phyloP scores from a whole-genome alignment of 2,888 invertebrate genomes.

The Pocota personata region DNA sequence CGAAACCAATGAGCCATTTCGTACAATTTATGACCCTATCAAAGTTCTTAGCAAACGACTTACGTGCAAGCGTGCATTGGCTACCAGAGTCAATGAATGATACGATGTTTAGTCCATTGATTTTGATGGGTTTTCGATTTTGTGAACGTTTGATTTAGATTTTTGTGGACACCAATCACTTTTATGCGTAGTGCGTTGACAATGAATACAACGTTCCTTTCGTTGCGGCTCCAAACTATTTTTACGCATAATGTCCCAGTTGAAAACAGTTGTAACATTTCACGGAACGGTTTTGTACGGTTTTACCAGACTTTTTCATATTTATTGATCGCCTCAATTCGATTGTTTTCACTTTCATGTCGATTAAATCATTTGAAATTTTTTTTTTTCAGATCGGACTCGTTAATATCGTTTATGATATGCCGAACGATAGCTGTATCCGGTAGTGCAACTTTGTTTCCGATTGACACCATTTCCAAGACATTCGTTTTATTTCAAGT shows the following conservation, averaged over 20 bases:
- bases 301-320: not conserved
- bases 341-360: too few relatives aligned
- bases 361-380: too few relatives aligned
- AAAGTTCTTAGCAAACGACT: constrained; percentile 29
- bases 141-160: not conserved
- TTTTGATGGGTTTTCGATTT: not conserved
- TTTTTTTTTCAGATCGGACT: not conserved
- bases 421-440: constrained; percentile 30
- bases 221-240: constrained; percentile 52
- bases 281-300: constrained; percentile 6
- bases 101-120: not conserved
- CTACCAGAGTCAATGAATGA: constrained; percentile 57
- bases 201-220: constrained; percentile 37
- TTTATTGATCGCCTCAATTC: too few relatives aligned
- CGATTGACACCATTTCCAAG: constrained; percentile 47
- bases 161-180: not conserved
- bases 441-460: constrained; percentile 18
- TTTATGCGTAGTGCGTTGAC: constrained; percentile 36
- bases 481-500: too few relatives aligned
- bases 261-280: constrained; percentile 51
- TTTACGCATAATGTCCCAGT: constrained; percentile 28
- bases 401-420: constrained; percentile 46
- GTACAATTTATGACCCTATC: not conserved
- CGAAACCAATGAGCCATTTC: not conserved
- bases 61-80: constrained; percentile 35